Evolutionary conservation across 2,113 vertebrate species (phyloP), one percentile per base, ranked within the genome.

Genomic region (Hyperopisus bebe): DNA sequence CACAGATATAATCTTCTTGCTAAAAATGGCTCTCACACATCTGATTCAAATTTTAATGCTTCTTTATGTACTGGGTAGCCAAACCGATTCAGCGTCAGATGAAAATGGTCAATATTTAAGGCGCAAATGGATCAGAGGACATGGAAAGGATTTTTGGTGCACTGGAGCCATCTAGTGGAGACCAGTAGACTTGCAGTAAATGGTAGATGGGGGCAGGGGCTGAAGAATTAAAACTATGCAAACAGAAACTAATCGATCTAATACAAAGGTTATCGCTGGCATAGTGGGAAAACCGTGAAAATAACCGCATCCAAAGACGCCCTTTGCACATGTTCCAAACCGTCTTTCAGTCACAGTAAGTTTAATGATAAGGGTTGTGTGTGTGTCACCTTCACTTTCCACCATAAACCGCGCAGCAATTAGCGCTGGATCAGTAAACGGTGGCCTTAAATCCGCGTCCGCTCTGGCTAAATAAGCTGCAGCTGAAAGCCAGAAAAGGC

Each of bases 161-260:
- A 94, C 94, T 92, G 96, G 96, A 93, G 97, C 95, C 97, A 95
- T 93, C 97, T 94, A 94, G 93, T 97, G 97, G 95, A 90, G 35
- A 35, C 5, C 86, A 7, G 48, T 1, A 89, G 77, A 62, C 70
- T 55, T 88, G 19, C 87, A 48, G 0, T 0, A 0, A 70, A 74
- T 86, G 11, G 86, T 27, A 89, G 80, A 21, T 83, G 44, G 8
- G 62, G 62, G 31, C 5, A 2, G 19, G 21, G 47, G 47, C 10
- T 10, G 39, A 47, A 84, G 4, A 87, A 53, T 17, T 17, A 35
- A 53, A 55, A 51, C 39, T 6, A 84, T 84, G 44, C 44, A 86
- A 50, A 51, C 1, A 31, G 42, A n/a, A 84, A 50, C 27, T 31
- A 51, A 51, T 35, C 47, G 1, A 84, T 24, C 17, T 10, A 24